Evolutionary conservation across 2,113 vertebrate species (phyloP), one percentile per base, ranked within the genome.

Genomic region (Muscicapa adusta): DNA sequence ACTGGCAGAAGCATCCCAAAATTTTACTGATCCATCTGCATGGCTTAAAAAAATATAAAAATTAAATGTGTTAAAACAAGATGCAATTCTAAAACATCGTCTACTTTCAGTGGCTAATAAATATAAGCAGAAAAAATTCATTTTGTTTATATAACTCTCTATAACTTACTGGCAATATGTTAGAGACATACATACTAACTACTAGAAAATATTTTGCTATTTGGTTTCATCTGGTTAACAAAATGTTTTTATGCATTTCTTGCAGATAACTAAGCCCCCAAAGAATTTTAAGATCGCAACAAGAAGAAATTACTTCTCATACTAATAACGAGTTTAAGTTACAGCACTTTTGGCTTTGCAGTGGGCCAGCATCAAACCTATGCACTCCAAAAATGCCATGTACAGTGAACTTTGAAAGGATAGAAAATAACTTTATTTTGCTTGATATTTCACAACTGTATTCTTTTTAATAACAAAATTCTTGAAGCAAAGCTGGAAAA

Each of bases 1-100:
- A 99, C 98, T 98, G 97, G 98, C 98, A 96, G 98, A 98, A 89
- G 98, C 98, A 97, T 98, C 98, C 98, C 99, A 99, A 98, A 99
- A 99, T 96, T 99, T 99, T 94, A 99, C 97, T 82, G 99, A 99
- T 97, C 99, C 99, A 85, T 99, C 99, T 95, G 99, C 99, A 96
- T 99, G 99, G 96, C 99, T 99, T 96, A 91, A 97, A 97, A 98
- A 98, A 96, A 94, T 91, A 96, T 68, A 97, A 93, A 97, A 95
- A 94, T 95, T 92, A 94, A 91, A 88, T 31, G 91, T 94, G 74
- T 97, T 97, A 97, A 95, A 97, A 60, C 76, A 93, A 72, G 53
- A 42, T 67, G 84, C 78, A 95, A 95, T 72, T 84, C n/a, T 83
- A 53, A 89, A 92, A 83, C 42, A 88, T 58, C 25, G 28, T 68